A percentile compares a stretch with the other conserved stretches of the same genome.
phyloP scores from a whole-genome alignment of 2,888 invertebrate genomes.

The Rotaria magnacalcarata region DNA sequence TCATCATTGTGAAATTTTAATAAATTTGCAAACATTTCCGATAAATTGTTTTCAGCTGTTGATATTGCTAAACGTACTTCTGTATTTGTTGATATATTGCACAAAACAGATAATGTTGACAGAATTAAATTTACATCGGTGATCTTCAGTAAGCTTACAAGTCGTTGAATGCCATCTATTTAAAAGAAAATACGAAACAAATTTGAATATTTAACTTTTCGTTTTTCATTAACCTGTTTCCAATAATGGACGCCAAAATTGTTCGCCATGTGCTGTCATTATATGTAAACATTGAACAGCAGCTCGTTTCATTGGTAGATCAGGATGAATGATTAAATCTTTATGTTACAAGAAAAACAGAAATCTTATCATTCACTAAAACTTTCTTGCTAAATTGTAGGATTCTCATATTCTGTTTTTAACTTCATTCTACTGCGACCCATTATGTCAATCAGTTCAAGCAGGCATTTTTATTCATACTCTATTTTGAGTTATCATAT shows the following conservation, averaged over 20 bases:
- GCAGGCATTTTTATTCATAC: too few relatives aligned
- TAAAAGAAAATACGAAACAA: background rate
- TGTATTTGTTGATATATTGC: conserved; percentile 57
- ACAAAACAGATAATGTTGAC: conserved; percentile 56
- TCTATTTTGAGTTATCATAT: too few relatives aligned
- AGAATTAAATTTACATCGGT: conserved; percentile 55
- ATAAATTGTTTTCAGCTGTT: conserved; percentile 51
- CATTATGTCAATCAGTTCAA: too few relatives aligned
- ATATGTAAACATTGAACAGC: conserved; percentile 58
- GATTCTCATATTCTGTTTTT: too few relatives aligned
- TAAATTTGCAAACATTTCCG: conserved; percentile 55
- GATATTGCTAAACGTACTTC: conserved; percentile 53
- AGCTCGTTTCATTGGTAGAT: conserved; percentile 53
- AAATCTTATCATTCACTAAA: too few relatives aligned
- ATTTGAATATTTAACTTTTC: background rate
- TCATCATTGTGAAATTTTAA: conserved; percentile 53
- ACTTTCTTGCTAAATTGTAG: too few relatives aligned
- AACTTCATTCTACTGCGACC: too few relatives aligned
- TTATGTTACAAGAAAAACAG: conserved; percentile 12
- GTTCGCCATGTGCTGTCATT: conserved; percentile 54
- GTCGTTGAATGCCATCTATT: conserved; percentile 54
- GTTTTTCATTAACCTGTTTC: conserved; percentile 51
- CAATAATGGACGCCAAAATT: conserved; percentile 55
- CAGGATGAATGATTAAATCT: conserved; percentile 54
- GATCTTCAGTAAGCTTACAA: conserved; percentile 53